phyloP scores from a whole-genome alignment of 1,140 invertebrate species.

The Drosophila tsacasi region DNA sequence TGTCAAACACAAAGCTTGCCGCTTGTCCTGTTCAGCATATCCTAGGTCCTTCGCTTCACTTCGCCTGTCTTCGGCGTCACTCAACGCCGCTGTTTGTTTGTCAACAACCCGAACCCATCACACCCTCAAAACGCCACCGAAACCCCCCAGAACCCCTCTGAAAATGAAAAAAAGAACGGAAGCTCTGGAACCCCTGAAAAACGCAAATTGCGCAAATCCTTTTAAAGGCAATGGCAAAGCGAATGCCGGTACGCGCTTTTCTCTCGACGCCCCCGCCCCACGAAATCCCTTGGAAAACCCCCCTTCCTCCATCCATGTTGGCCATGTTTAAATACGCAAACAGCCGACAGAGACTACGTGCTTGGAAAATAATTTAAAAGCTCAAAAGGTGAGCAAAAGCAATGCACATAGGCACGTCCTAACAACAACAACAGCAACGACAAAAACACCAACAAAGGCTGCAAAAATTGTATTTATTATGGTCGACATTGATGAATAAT shows the following conservation, averaged over 20 bases:
- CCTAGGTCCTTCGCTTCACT: slow-evolving; percentile 58
- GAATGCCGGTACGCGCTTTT: slow-evolving; percentile 63
- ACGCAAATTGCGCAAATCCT: slow-evolving; percentile 81
- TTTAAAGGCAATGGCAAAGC: slow-evolving; percentile 71
- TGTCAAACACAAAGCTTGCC: slow-evolving; percentile 76
- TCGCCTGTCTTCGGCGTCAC: slow-evolving; percentile 75
- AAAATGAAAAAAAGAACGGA: slow-evolving; percentile 13
- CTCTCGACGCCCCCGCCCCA: slow-evolving; percentile 12
- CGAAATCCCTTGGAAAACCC: slow-evolving; percentile 1
- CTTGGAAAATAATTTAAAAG: slow-evolving; percentile 85
- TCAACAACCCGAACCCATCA: slow-evolving; percentile 65
- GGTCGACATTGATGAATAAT: slow-evolving; percentile 30
- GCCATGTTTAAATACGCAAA: slow-evolving; percentile 83
- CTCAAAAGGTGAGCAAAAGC: slow-evolving; percentile 84
- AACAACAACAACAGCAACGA: slow-evolving; percentile 38
- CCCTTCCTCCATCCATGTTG: slow-evolving; percentile 2
- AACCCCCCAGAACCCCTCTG: slow-evolving; percentile 1
- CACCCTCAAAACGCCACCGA: slow-evolving; percentile 15
- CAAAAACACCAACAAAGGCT: slow-evolving; percentile 29
- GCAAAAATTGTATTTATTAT: slow-evolving; percentile 42
- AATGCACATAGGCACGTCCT: slow-evolving; percentile 80
- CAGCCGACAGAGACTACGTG: slow-evolving; percentile 81
- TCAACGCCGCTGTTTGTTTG: slow-evolving; percentile 78
- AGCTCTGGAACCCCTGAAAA: slow-evolving; percentile 19
- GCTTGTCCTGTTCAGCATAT: slow-evolving; percentile 40